phyloP scores from a whole-genome alignment of 2,888 invertebrate species.

The Drosophila mercatorum region DNA sequence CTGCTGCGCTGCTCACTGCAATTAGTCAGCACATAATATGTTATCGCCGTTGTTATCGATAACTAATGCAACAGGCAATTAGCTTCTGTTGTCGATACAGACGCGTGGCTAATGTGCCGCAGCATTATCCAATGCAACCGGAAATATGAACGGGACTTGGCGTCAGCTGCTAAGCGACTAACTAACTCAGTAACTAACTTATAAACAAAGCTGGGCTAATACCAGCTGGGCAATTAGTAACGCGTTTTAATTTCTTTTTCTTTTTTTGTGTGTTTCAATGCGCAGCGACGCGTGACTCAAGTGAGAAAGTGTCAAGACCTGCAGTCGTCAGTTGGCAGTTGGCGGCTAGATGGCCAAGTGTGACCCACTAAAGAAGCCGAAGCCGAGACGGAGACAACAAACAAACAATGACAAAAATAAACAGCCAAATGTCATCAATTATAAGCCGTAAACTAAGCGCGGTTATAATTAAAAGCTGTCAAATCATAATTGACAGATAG shows the following conservation, averaged over 20 bases:
- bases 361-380: constrained; percentile 35
- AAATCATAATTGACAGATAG: constrained; percentile 67
- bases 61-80: neutral
- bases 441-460: constrained; percentile 48
- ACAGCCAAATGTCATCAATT: constrained; percentile 67
- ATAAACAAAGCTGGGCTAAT: constrained; percentile 7
- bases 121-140: constrained; percentile 17
- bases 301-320: constrained; percentile 69
- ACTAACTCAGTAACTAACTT: constrained; percentile 7
- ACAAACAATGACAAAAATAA: constrained; percentile 17
- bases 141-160: constrained; percentile 31
- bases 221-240: constrained; percentile 39
- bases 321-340: constrained; percentile 21
- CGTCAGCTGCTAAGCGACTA: constrained; percentile 15
- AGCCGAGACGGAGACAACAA: constrained; percentile 10
- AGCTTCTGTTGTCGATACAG: neutral
- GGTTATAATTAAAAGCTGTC: constrained; percentile 73
- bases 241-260: constrained; percentile 20
- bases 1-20: neutral
- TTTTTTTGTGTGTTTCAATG: constrained; percentile 17
- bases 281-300: constrained; percentile 57
- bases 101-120: constrained; percentile 20
- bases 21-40: neutral
- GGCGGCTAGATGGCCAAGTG: constrained; percentile 25
- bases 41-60: constrained; percentile 7